Evolutionary conservation across 2,113 vertebrate genomes (phyloP).

Genomic region (Ploceus nigricollis): DNA sequence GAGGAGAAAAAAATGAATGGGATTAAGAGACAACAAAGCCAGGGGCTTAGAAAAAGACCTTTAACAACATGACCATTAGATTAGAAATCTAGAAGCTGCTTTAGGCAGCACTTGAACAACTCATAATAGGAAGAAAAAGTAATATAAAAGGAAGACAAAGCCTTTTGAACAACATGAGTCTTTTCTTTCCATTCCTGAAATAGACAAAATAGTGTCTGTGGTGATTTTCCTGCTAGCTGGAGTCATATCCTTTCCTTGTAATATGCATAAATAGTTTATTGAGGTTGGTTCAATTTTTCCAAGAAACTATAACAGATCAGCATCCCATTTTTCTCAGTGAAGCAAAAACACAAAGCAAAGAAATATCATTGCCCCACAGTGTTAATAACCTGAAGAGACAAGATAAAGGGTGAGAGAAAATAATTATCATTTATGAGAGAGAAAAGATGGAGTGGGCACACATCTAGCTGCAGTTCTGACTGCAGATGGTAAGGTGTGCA

Average conservation of each 20-base stretch:
- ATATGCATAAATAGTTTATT: not conserved
- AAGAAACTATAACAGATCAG: not conserved
- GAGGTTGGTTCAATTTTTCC: not conserved
- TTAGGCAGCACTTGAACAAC: not conserved
- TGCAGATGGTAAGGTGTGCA: not conserved
- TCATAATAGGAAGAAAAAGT: not conserved
- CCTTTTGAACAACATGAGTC: not conserved
- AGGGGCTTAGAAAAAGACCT: not conserved
- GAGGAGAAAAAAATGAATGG: not conserved
- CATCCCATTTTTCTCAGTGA: not conserved
- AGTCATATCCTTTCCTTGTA: not conserved
- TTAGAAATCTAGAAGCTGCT: not conserved
- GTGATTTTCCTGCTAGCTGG: not conserved
- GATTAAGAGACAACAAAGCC: not conserved
- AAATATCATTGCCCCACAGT: not conserved
- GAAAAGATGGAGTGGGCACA: not conserved
- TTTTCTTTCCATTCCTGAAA: not conserved
- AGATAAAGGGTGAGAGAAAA: not conserved
- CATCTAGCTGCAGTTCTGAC: fast-evolving
- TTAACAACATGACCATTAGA: not conserved
- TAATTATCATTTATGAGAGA: not conserved
- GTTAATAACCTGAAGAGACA: not conserved
- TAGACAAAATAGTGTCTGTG: not conserved
- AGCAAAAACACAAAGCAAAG: not conserved
- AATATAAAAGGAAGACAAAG: not conserved